A percentile compares a stretch with the other conserved stretches of the same genome.
Evolutionary conservation across 37 sponge, comb jelly and placozoan genomes (phyloP).

Genomic region (Chondrosia reniformis): DNA sequence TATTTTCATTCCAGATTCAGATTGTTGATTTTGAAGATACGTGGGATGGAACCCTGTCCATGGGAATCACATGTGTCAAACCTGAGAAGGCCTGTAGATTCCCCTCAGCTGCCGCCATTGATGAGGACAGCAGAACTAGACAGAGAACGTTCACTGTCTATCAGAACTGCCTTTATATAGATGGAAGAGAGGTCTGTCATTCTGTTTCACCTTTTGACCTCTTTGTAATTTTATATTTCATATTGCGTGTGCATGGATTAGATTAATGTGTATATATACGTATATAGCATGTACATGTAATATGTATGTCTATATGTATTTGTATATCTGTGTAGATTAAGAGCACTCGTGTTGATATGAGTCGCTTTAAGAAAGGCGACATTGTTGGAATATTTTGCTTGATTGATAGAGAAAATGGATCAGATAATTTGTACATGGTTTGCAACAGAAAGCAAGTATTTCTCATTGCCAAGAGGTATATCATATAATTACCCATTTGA

Average conservation of each 20-base stretch:
- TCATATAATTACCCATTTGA: too few relatives aligned
- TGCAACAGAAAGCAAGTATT: background rate
- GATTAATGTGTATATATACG: background rate
- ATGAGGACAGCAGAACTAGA: background rate
- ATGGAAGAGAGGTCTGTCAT: slow-evolving; percentile 21
- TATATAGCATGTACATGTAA: background rate
- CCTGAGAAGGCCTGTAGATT: slow-evolving; percentile 14
- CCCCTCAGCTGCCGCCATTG: background rate
- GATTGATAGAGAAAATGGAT: background rate
- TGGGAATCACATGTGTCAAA: slow-evolving; percentile 24
- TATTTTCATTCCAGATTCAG: slow-evolving; percentile 3
- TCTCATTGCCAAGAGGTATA: slow-evolving; percentile 3
- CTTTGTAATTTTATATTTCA: background rate
- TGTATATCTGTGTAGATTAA: background rate
- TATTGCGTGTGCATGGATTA: background rate
- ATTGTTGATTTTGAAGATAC: background rate
- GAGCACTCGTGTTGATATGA: background rate
- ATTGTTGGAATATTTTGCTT: slow-evolving; percentile 18
- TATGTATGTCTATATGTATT: background rate
- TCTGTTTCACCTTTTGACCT: background rate
- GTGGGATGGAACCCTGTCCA: slow-evolving; percentile 24
- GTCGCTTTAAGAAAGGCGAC: slow-evolving; percentile 3
- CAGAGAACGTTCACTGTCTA: background rate
- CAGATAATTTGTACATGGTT: slow-evolving; percentile 9
- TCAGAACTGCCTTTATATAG: background rate